These are phyloP conservation scores for Calyptomena viridis DNA, from an alignment of 2,113 vertebrate species.

Conservation along the genomic window DNA sequence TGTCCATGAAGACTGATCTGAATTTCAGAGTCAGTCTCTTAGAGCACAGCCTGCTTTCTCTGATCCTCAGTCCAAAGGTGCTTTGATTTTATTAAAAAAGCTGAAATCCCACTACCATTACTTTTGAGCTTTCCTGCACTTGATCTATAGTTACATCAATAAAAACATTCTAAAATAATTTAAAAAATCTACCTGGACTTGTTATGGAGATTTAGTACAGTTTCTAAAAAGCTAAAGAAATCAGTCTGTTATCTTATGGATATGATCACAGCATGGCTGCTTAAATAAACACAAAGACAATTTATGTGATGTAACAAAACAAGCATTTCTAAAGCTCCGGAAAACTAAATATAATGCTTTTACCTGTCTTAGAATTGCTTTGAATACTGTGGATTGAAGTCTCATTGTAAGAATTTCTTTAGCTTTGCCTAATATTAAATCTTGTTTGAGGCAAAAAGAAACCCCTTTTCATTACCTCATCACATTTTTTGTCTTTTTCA, in stretches of 20 bases:
- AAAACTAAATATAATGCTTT: not conserved
- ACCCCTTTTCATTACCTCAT: not conserved
- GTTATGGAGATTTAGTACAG: not conserved
- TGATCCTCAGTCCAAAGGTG: not conserved
- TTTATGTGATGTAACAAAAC: not conserved
- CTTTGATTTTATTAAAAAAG: not conserved
- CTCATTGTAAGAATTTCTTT: slow-evolving; percentile 90
- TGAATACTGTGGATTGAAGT: slow-evolving; percentile 82
- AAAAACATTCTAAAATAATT: not conserved
- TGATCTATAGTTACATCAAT: not conserved
- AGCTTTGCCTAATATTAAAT: slow-evolving; percentile 88
- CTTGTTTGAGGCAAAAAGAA: slow-evolving; percentile 61
- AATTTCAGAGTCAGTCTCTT: not conserved
- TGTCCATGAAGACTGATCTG: not conserved
- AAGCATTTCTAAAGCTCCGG: not conserved
- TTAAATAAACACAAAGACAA: not conserved
- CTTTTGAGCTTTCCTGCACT: not conserved
- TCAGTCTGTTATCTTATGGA: not conserved
- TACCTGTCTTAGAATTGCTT: slow-evolving; percentile 90
- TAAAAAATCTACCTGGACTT: not conserved
- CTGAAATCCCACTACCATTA: not conserved
- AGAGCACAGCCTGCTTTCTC: not conserved
- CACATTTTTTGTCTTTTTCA: not conserved
- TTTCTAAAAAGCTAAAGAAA: not conserved
- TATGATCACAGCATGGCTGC: not conserved